Evolutionary conservation across 2,888 invertebrate species (phyloP).

Genomic region (Drosophila affinis): DNA sequence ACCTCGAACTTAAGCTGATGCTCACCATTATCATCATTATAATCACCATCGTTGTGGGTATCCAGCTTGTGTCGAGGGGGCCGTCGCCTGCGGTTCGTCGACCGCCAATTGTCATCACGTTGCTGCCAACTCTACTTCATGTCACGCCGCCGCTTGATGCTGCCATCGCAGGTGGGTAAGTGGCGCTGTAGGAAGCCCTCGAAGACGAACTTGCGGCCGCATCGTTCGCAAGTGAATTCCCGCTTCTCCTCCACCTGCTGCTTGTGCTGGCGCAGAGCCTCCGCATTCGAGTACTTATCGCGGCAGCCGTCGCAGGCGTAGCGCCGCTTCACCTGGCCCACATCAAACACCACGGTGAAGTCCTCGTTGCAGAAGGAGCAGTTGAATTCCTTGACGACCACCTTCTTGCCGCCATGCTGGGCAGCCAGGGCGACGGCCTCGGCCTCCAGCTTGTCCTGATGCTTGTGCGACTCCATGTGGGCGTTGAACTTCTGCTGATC

Average conservation of each 20-base stretch:
- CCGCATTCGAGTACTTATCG: conserved; percentile 83
- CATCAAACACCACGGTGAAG: conserved; percentile 83
- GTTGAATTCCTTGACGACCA: conserved; percentile 82
- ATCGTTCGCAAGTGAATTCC: conserved; percentile 82
- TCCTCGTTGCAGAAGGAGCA: conserved; percentile 82
- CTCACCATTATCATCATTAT: background rate
- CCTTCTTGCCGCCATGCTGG: conserved; percentile 81
- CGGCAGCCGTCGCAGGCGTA: conserved; percentile 83
- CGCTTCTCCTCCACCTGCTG: conserved; percentile 83
- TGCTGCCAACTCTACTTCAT: conserved; percentile 77
- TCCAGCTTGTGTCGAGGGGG: conserved; percentile 18
- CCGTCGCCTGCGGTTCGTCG: conserved; percentile 22
- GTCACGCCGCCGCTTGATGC: conserved; percentile 82
- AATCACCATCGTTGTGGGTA: background rate
- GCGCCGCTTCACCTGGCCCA: conserved; percentile 82
- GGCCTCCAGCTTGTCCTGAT: conserved; percentile 81
- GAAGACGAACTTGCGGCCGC: conserved; percentile 83
- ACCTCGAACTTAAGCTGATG: background rate
- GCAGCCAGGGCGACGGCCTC: conserved; percentile 78
- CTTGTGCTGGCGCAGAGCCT: conserved; percentile 81
- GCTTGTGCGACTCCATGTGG: conserved; percentile 82
- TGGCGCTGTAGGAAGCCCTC: conserved; percentile 83
- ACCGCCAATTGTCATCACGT: conserved; percentile 62
- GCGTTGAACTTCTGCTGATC: conserved; percentile 81
- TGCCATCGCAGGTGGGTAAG: conserved; percentile 83